Base-by-base conservation (phyloP, 2,888 invertebrate species). In the Parnassius smintheus region DNA sequence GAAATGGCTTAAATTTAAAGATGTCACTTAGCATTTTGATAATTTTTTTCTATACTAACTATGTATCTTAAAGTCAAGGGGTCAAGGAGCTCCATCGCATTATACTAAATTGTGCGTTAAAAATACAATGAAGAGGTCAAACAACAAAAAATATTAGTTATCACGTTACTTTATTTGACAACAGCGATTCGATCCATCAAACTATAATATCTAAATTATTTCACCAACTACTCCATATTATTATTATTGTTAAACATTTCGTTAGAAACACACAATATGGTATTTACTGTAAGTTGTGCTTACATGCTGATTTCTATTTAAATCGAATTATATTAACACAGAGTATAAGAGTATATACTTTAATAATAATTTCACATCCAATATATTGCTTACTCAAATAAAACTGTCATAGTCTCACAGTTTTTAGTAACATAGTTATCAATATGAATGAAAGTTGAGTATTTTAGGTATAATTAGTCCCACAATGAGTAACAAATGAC, bases 331-430 rank as follows among this genome's bases (percentile, higher is more conserved):
- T 74, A 79, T 66, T 75, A 76, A 78, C 77, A 75, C 65, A 66
- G 35, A 35, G 68, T 81, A 78, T 81, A 77, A 66, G 35, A 35
- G 68, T 81, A 78, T 81, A 77, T 76, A 74, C 81, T 66, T 75
- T 66, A 35, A 35, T 4, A 35, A 35, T 35, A 67, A 65, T 66
- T 66, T 77, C 73, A 76, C 76, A 76, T 77, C 73, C 61, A 65
- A 73, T 66, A 75, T 86, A 85, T 85, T 85, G 82, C 83, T 73
- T 74, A 56, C 11, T 12, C 56, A 68, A 66, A 69, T 68, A 70
- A 71, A 69, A 69, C 67, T 67, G 50, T 41, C 51, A 25, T 35
- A 52, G 35, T 45, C 9, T 45, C 11, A 50, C 35, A 46, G 44
- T 62, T 18, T 10, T 44, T 50, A 18, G 42, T 35, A 45, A 45